These are phyloP conservation scores for Scyliorhinus canicula DNA, from an alignment of 2,797 vertebrate species.

Conservation along the genomic window DNA sequence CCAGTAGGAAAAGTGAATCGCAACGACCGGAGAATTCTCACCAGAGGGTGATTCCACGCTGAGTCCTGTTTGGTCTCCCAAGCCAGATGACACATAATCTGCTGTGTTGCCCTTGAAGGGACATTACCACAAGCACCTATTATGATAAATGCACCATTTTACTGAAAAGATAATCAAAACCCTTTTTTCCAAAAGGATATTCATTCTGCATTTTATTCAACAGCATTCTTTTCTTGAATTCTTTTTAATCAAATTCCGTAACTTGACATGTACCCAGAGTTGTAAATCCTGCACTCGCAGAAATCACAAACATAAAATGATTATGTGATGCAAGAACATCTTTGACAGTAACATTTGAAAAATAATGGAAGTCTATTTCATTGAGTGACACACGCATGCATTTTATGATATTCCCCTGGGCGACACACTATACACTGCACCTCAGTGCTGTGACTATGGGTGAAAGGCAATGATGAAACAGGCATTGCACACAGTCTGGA, in stretches of 20 bases:
- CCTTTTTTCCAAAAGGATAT: conserved; percentile 20
- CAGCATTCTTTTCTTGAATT: not conserved
- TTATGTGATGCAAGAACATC: conserved; percentile 1
- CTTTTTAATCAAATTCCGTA: conserved; percentile 5
- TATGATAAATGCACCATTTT: not conserved
- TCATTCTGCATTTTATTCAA: not conserved
- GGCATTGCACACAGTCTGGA: not conserved
- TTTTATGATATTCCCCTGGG: conserved; percentile 2
- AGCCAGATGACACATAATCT: too few relatives aligned
- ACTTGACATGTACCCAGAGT: not conserved
- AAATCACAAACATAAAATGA: not conserved
- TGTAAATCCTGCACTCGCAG: not conserved
- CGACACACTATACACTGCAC: not conserved
- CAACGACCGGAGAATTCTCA: too few relatives aligned
- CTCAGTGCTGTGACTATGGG: not conserved
- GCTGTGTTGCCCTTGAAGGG: too few relatives aligned
- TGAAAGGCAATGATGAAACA: not conserved
- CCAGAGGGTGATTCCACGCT: too few relatives aligned
- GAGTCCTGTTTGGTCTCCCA: too few relatives aligned
- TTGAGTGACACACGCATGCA: not conserved
- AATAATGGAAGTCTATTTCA: conserved; percentile 29
- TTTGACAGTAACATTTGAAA: conserved; percentile 34
- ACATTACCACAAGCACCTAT: too few relatives aligned
- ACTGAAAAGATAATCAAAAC: not conserved
- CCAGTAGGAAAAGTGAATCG: too few relatives aligned